Conservation (phyloP, 2,113 vertebrate genomes). For the Aphyosemion australe region DNA sequence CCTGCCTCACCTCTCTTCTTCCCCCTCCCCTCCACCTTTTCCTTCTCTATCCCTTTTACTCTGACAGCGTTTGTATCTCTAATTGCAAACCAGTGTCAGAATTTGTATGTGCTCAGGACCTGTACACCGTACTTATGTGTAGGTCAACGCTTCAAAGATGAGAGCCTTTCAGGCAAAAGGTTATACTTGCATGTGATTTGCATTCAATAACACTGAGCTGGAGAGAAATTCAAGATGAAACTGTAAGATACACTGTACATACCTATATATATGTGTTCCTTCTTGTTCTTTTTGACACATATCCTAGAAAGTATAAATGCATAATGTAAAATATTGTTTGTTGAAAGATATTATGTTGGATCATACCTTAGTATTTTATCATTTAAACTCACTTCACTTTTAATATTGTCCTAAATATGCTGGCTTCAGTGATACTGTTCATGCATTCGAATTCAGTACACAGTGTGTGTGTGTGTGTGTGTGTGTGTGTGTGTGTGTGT, state of each 20-base stretch:
- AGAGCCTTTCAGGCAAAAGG: slow-evolving; percentile 80
- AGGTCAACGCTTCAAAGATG: slow-evolving; percentile 83
- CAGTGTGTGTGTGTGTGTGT: slow-evolving; percentile 1
- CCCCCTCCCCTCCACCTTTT: background rate
- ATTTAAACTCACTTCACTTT: slow-evolving; percentile 39
- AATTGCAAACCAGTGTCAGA: slow-evolving; percentile 76
- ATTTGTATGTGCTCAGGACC: slow-evolving; percentile 76
- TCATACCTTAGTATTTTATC: slow-evolving; percentile 58
- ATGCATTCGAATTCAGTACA: slow-evolving; percentile 46
- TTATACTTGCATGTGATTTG: slow-evolving; percentile 82
- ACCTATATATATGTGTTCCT: slow-evolving; percentile 31
- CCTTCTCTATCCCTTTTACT: slow-evolving; percentile 34
- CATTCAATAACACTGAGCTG: slow-evolving; percentile 65
- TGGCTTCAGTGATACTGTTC: slow-evolving; percentile 30
- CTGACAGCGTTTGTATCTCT: slow-evolving; percentile 60
- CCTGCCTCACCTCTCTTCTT: slow-evolving; percentile 22
- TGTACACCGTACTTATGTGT: slow-evolving; percentile 75
- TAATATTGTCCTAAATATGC: slow-evolving; percentile 54
- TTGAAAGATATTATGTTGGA: slow-evolving; percentile 61
- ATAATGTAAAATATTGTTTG: slow-evolving; percentile 53
- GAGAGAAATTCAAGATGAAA: slow-evolving; percentile 52
- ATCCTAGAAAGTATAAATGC: slow-evolving; percentile 46
- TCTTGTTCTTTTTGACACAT: slow-evolving; percentile 54
- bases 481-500: too few species aligned
- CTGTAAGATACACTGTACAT: slow-evolving; percentile 39